phyloP scores from a whole-genome alignment of 2,888 invertebrate species.

The Plagodis dolabraria region DNA sequence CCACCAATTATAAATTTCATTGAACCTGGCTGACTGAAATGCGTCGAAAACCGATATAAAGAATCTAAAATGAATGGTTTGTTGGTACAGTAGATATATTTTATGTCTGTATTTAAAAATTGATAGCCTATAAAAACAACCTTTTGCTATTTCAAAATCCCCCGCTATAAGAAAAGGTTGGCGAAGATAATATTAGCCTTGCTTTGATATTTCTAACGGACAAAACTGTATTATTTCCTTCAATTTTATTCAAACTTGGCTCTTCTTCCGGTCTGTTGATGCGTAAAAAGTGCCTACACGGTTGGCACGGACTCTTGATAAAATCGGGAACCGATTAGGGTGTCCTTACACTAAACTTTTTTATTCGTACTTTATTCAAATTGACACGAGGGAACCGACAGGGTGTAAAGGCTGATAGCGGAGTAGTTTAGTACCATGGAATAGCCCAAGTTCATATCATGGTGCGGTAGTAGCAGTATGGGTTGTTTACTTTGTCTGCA shows the following conservation, averaged over 20 bases:
- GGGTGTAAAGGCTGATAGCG: conserved; percentile 70
- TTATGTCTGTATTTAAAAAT: no score
- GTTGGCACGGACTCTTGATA: conserved; percentile 58
- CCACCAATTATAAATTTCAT: no score
- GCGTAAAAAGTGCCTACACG: conserved; percentile 61
- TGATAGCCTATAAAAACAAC: background rate
- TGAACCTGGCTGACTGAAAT: no score
- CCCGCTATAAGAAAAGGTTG: conserved; percentile 8
- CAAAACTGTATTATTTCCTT: conserved; percentile 25
- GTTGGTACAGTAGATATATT: no score
- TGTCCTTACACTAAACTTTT: conserved; percentile 65
- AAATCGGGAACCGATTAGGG: conserved; percentile 65
- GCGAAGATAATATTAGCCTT: conserved; percentile 13
- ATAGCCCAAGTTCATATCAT: conserved; percentile 12
- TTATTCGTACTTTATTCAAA: conserved; percentile 73
- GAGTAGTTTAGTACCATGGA: conserved; percentile 57
- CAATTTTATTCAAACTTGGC: conserved; percentile 45
- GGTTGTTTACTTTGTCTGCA: conserved; percentile 3
- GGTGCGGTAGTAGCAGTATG: background rate
- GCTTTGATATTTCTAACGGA: conserved; percentile 26
- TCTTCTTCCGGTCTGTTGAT: conserved; percentile 50
- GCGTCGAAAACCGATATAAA: no score
- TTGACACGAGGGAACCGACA: conserved; percentile 62
- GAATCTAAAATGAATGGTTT: no score
- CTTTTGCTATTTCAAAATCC: background rate